These are phyloP conservation scores for Eptesicus fuscus DNA, from an alignment of 2,113 vertebrate genomes.

Conservation along the genomic window DNA sequence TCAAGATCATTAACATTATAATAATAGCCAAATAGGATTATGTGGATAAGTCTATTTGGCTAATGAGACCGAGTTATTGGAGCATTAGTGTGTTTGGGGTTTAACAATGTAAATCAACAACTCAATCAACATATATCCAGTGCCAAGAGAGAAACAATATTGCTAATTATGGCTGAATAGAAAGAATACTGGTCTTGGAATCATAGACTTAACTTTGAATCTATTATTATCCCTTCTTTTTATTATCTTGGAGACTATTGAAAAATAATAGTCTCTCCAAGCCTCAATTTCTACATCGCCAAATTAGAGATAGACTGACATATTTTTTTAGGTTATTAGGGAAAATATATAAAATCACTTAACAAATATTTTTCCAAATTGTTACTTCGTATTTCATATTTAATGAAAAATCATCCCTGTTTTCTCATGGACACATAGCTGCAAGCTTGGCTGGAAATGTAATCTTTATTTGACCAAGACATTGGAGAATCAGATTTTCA, in stretches of 20 bases:
- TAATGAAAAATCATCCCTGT: neutral
- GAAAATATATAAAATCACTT: neutral
- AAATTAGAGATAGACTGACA: neutral
- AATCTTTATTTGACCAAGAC: neutral
- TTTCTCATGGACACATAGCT: neutral
- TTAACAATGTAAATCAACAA: neutral
- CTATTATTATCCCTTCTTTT: neutral
- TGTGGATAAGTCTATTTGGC: neutral
- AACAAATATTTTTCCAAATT: neutral
- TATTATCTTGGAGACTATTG: neutral
- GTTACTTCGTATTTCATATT: neutral
- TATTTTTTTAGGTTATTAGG: neutral
- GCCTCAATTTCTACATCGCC: neutral
- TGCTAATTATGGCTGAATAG: neutral
- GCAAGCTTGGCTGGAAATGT: neutral
- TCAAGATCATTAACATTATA: constrained; percentile 36
- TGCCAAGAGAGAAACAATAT: neutral
- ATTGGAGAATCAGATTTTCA: neutral
- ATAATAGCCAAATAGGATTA: constrained; percentile 12
- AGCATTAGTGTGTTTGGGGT: neutral
- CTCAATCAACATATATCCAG: neutral
- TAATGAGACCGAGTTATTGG: constrained; percentile 4
- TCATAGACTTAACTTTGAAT: neutral
- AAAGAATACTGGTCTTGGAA: neutral
- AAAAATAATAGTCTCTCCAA: neutral